Evolutionary conservation across 2,888 invertebrate species (phyloP).

Genomic region (Lithophane semibrunnea): DNA sequence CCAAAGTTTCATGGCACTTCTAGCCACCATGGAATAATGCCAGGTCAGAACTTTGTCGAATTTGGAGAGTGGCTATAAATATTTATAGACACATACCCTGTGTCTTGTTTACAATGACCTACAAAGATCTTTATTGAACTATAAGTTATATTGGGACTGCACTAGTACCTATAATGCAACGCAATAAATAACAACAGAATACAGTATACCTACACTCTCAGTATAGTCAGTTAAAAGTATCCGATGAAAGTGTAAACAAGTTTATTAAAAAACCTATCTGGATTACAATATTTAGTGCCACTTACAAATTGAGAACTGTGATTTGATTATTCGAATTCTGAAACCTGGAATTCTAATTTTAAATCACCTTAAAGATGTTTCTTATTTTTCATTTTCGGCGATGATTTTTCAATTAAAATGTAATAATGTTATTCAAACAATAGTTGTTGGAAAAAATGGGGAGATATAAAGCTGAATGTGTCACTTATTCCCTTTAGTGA

Average conservation of each 20-base stretch:
- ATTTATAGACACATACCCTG: not conserved
- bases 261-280: not conserved
- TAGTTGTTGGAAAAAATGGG: not conserved
- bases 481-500: not conserved
- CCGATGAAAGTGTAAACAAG: not conserved
- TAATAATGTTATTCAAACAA: too few relatives aligned
- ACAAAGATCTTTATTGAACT: not conserved
- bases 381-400: not conserved
- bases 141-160: not conserved
- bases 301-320: not conserved
- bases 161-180: not conserved
- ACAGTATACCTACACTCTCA: not conserved
- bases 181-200: not conserved
- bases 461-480: not conserved
- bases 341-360: not conserved
- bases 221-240: not conserved
- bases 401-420: too few relatives aligned
- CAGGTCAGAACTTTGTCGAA: slow-evolving; percentile 14
- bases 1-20: slow-evolving; percentile 34
- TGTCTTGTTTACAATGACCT: not conserved
- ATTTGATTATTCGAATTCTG: not conserved
- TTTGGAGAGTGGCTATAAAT: slow-evolving; percentile 15
- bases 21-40: slow-evolving; percentile 27
- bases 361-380: too few relatives aligned
- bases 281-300: not conserved